Base-by-base conservation (phyloP, 2,888 invertebrate species). In the Eristalinus sepulchralis region DNA sequence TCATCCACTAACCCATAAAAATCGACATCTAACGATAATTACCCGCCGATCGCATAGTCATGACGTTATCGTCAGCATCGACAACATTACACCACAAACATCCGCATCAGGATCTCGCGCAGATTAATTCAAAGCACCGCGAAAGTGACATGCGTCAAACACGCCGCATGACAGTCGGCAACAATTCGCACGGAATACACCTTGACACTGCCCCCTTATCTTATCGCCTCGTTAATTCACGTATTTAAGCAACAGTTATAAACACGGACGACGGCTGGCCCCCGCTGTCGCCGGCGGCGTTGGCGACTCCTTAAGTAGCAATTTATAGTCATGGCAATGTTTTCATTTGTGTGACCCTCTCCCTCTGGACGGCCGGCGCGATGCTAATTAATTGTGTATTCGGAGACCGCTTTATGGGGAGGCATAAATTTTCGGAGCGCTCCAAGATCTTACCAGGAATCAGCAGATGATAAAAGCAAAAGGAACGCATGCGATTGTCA, bases 241-340 rank as follows among this genome's bases (percentile, higher is more conserved):
- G 71, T 81, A 76, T 84, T 84, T 72, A 75, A 67, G 72, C 76
- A 76, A 76, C 39, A 76, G 31, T 13, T 53, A 66, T 36, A 66
- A 62, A 57, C 55, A 47, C 47, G 39, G 31, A 36, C 33, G 36
- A 39, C 20, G 57, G 11, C 24, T 22, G 22, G 57, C 20, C 20
- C 2, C 24, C 57, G 10, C 5, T 57, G 57, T 17, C 20, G 22
- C 9, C 20, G 57, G 20, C 55, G 55, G 20, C 24, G 22, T 24
- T 57, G 24, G 22, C 57, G 80, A 85, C 86, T 86, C 75, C 86
- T 83, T 86, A 86, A 86, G 86, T 86, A 86, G 83, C 83, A 78
- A 86, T 86, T 86, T 86, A 79, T 83, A 86, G 75, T 86, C 86
- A 60, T 78, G 83, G 55, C 78, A 71, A 78, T 86, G 83, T 75